phyloP scores from a whole-genome alignment of 1,140 invertebrate species.

The Heliconius nattereri region DNA sequence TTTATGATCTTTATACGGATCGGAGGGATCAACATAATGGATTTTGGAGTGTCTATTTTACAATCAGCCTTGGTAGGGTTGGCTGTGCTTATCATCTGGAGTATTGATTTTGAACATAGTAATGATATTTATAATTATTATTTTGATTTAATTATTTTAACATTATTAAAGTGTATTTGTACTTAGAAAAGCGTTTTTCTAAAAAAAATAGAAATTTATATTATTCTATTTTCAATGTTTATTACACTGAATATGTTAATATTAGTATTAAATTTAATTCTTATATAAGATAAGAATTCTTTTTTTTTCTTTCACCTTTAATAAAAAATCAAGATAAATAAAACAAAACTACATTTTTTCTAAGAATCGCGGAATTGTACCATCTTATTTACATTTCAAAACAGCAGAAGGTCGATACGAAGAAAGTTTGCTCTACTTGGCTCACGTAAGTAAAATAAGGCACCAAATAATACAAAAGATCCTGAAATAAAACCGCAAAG shows the following conservation, averaged over 20 bases:
- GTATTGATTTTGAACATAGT: neutral
- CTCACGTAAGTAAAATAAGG: slow-evolving; percentile 40
- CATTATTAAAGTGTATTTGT: too few relatives aligned
- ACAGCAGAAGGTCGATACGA: slow-evolving; percentile 40
- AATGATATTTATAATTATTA: neutral
- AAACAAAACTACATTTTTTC: neutral
- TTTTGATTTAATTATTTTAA: neutral
- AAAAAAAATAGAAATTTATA: too few relatives aligned
- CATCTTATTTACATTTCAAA: slow-evolving; percentile 42
- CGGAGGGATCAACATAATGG: slow-evolving; percentile 41
- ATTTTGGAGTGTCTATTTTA: slow-evolving; percentile 42
- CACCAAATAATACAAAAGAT: slow-evolving; percentile 40
- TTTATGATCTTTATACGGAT: slow-evolving; percentile 35
- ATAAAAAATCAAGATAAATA: neutral
- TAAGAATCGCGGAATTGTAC: slow-evolving; percentile 15
- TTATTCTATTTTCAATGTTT: too few relatives aligned
- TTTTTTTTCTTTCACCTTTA: neutral
- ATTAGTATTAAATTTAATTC: neutral
- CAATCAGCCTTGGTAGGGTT: slow-evolving; percentile 34
- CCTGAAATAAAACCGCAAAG: slow-evolving; percentile 39
- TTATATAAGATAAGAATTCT: too few relatives aligned
- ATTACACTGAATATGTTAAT: neutral
- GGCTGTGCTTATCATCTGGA: slow-evolving; percentile 23
- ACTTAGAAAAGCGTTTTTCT: too few relatives aligned
- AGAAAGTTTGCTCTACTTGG: slow-evolving; percentile 39